These are phyloP conservation scores for Vireo griseus DNA, from an alignment of 2,797 vertebrate species.

Conservation along the genomic window DNA sequence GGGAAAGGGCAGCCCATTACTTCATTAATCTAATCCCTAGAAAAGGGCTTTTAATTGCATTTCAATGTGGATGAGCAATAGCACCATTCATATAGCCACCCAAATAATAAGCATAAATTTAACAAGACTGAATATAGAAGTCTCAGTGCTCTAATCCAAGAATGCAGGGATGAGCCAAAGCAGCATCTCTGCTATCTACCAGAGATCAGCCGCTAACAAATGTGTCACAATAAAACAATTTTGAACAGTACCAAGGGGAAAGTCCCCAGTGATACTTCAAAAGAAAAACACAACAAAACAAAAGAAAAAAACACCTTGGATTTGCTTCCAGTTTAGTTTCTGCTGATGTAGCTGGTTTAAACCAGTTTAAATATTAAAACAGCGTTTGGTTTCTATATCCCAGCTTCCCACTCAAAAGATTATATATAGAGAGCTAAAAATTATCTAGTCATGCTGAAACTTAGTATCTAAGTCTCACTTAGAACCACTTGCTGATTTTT, in stretches of 20 bases:
- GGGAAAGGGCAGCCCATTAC: not conserved
- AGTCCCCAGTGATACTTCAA: not conserved
- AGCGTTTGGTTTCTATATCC: constrained; percentile 51
- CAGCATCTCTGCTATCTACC: constrained; percentile 18
- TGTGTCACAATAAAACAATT: constrained; percentile 38
- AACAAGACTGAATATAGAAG: constrained; percentile 72
- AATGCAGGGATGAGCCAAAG: constrained; percentile 55
- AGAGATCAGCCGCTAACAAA: not conserved
- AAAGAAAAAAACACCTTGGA: not conserved
- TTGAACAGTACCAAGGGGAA: not conserved
- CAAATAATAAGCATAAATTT: constrained; percentile 66
- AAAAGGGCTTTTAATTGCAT: constrained; percentile 18
- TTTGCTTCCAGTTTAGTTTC: constrained; percentile 53
- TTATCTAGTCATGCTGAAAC: constrained; percentile 50
- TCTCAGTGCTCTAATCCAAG: constrained; percentile 58
- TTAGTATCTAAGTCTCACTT: constrained; percentile 56
- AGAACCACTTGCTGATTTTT: constrained; percentile 42
- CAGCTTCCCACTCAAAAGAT: constrained; percentile 63
- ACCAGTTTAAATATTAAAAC: constrained; percentile 36
- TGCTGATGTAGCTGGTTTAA: not conserved
- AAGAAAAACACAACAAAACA: not conserved
- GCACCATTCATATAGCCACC: constrained; percentile 23
- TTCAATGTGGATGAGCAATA: not conserved
- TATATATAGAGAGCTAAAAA: constrained; percentile 70
- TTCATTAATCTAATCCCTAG: not conserved